Evolutionary conservation across 2,113 vertebrate genomes (phyloP).

Genomic region (Planiliza haematocheilus): DNA sequence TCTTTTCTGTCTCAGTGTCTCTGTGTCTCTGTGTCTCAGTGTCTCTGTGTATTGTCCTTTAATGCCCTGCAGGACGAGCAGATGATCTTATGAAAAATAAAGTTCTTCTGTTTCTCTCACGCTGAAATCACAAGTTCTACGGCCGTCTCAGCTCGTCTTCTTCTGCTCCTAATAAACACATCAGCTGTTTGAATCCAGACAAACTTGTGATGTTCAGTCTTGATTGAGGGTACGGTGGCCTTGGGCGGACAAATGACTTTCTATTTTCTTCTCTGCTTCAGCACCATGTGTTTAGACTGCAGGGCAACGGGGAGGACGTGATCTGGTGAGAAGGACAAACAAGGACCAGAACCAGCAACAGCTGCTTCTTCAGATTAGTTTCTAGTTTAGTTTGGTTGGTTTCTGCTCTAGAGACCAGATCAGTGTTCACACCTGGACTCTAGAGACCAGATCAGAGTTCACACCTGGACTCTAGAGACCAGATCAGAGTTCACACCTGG

Average conservation of each 20-base stretch:
- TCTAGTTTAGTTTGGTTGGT: too few species aligned
- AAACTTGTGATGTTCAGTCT: constrained; percentile 36
- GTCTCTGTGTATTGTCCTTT: too few species aligned
- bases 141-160: background rate
- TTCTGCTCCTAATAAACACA: background rate
- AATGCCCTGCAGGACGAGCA: background rate
- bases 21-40: too few species aligned
- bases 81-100: background rate
- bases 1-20: background rate
- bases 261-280: background rate
- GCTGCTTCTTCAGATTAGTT: too few species aligned
- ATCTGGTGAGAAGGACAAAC: too few species aligned
- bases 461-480: too few species aligned
- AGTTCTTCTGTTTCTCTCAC: background rate
- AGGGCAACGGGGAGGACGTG: background rate
- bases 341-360: too few species aligned
- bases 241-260: background rate
- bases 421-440: too few species aligned
- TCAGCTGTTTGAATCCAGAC: constrained; percentile 21
- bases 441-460: too few species aligned
- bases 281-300: constrained; percentile 6
- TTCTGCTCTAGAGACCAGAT: too few species aligned
- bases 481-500: too few species aligned
- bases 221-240: background rate
- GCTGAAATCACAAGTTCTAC: constrained; percentile 47